Evolutionary conservation across 2,888 invertebrate genomes (phyloP).

Genomic region (Apeira syringaria): DNA sequence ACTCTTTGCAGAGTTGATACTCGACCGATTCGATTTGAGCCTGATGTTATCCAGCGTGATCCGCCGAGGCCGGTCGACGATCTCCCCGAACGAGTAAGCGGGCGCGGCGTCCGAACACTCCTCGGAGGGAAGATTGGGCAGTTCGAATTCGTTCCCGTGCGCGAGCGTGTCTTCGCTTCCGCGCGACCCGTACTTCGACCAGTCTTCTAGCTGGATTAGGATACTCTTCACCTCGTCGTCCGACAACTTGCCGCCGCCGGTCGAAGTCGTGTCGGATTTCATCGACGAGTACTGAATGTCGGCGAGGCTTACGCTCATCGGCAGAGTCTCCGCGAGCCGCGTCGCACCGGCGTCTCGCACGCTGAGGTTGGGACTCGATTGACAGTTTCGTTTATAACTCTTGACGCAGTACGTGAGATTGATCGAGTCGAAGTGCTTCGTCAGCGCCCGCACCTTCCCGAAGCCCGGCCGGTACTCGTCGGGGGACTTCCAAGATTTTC

Average conservation of each 20-base stretch:
- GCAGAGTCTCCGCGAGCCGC: constrained; percentile 50
- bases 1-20: constrained; percentile 48
- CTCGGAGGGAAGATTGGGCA: constrained; percentile 72
- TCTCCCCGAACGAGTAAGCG: constrained; percentile 73
- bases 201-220: constrained; percentile 73
- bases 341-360: constrained; percentile 46
- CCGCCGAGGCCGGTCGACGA: constrained; percentile 71
- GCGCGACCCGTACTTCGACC: constrained; percentile 76
- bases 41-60: constrained; percentile 74
- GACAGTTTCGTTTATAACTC: constrained; percentile 70
- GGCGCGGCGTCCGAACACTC: constrained; percentile 35
- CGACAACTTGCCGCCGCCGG: constrained; percentile 58
- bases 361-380: constrained; percentile 75
- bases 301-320: constrained; percentile 66
- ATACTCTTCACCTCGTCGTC: constrained; percentile 77
- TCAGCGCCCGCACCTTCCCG: constrained; percentile 88
- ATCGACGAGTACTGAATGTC: constrained; percentile 70
- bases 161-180: constrained; percentile 75
- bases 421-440: constrained; percentile 86
- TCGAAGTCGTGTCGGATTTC: constrained; percentile 58
- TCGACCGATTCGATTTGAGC: constrained; percentile 59
- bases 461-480: constrained; percentile 87
- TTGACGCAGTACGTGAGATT: constrained; percentile 70
- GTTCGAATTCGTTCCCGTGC: constrained; percentile 73
- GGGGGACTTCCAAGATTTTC: constrained; percentile 88